A percentile compares a stretch with the other conserved stretches of the same genome.
Conservation (phyloP, 2,888 invertebrate genomes). For the Alsophila aescularia region DNA sequence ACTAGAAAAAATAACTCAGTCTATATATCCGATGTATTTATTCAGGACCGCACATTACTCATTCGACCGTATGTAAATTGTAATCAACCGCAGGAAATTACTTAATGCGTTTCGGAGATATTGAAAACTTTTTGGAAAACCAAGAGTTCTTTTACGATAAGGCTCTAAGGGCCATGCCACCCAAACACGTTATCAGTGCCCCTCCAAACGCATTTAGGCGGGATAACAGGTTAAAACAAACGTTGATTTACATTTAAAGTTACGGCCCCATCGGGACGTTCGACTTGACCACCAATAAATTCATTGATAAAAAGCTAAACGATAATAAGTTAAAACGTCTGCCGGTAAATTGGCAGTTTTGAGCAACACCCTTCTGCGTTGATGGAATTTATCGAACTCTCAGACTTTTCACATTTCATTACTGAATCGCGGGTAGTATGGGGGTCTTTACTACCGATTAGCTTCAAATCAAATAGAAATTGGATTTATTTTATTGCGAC, state of each 20-base stretch:
- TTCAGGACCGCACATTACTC: constrained; percentile 45
- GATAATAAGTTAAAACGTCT: constrained; percentile 65
- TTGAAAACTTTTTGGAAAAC: constrained; percentile 52
- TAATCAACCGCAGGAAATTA: constrained; percentile 54
- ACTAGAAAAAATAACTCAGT: no score
- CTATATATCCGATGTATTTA: no score
- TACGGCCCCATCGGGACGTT: constrained; percentile 59
- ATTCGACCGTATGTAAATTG: constrained; percentile 44
- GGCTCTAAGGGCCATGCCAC: constrained; percentile 67
- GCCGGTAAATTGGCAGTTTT: constrained; percentile 53
- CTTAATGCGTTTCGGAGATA: constrained; percentile 61
- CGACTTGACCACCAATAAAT: constrained; percentile 71
- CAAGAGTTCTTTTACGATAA: constrained; percentile 56
- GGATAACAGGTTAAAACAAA: constrained; percentile 66
- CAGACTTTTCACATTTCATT: constrained; percentile 37
- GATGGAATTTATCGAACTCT: constrained; percentile 42
- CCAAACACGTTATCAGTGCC: constrained; percentile 73
- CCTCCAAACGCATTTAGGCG: constrained; percentile 69
- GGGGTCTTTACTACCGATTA: constrained; percentile 7
- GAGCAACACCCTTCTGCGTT: constrained; percentile 40
- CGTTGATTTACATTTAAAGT: constrained; percentile 71
- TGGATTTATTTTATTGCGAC: no score
- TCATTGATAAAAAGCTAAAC: constrained; percentile 72
- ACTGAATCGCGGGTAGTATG: constrained; percentile 15
- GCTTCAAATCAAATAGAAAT: constrained; percentile 1